Evolutionary conservation across 2,113 vertebrate genomes (phyloP), one percentile per base, ranked within the genome.

Genomic region (Brachirus orientalis): DNA sequence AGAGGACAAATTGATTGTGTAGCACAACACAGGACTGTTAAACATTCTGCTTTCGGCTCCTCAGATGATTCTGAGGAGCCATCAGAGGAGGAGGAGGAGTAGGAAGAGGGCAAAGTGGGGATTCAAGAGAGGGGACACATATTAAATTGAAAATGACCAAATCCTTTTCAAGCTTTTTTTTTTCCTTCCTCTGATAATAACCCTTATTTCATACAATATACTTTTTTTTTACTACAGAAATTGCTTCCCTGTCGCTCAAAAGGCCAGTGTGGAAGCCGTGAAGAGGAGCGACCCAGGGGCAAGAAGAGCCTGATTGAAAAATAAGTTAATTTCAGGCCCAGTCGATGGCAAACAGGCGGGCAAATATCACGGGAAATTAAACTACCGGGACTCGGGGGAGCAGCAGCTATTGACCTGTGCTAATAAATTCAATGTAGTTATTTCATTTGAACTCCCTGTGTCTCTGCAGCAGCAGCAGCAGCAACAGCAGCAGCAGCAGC

Each of bases 351-450:
- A 95, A 94, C 95, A 96, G 95, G 96, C 96, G 93, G 95, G 95
- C 96, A 98, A 98, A 98, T 98, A 98, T 97, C 97, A 98, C 96
- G 97, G 96, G 97, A 98, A 98, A 98, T 98, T 98, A 98, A 98
- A 98, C 95, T 94, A 94, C 95, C 95, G 90, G 92, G 91, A 93
- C 96, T 93, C 96, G 18, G 41, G 97, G 95, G 96, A 96, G 90
- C 93, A 74, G 80, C 78, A 28, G 79, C 95, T 95, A 98, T 98
- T 97, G 97, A 98, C 96, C 97, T 93, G 93, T 92, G 89, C 95
- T 98, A 98, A 98, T 98, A 96, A 95, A 98, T 97, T 96, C 96
- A 95, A 93, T 79, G 93, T 95, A 96, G 95, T 95, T 95, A 92
- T 93, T 92, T 93, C 90, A 93, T 94, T 87, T 93, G 91, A 92